Evolutionary conservation across 2,888 invertebrate species (phyloP), one percentile per base, ranked within the genome.

Genomic region (Brachyptera risi): DNA sequence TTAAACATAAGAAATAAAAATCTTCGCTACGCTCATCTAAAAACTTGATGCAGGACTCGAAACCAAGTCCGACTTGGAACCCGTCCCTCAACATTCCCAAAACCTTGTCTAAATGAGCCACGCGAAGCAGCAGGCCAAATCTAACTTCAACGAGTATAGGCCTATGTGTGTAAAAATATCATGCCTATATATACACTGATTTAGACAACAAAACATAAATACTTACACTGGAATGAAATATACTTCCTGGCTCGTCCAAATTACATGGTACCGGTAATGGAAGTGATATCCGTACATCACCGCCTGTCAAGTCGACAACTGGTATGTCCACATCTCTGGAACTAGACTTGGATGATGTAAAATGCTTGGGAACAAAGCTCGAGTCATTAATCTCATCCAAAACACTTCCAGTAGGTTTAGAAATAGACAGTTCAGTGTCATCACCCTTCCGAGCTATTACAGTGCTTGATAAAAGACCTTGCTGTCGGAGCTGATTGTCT

Each of bases 201-300:
- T n/a, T n/a, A n/a, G n/a, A n/a, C n/a, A n/a, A n/a, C n/a, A n/a
- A n/a, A n/a, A n/a, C 11, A 31, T 7, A 26, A 17, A 40, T 62
- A 65, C 65, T 65, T 49, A 65, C 65, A 58, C 60, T 62, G 13
- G 59, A 37, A 58, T 65, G 65, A 38, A 65, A 65, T 27, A 65
- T 60, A 37, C 63, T 64, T 26, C 47, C 47, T 38, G 62, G 56
- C 17, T 63, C 58, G 17, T 63, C 63, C 11, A 37, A 24, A 24
- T 21, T 59, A 9, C 26, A 37, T 2, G 57, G 26, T 11, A 38
- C 26, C n/a, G n/a, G n/a, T 26, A 21, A 26, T n/a, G n/a, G n/a
- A n/a, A n/a, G n/a, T n/a, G n/a, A n/a, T 5, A 15, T 15, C 26
- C 13, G 51, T 24, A 23, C 24, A 27, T 38, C 26, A 27, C 19